Evolutionary conservation across 2,797 vertebrate species (phyloP), one percentile per base, ranked within the genome.

Genomic region (Menidia menidia): DNA sequence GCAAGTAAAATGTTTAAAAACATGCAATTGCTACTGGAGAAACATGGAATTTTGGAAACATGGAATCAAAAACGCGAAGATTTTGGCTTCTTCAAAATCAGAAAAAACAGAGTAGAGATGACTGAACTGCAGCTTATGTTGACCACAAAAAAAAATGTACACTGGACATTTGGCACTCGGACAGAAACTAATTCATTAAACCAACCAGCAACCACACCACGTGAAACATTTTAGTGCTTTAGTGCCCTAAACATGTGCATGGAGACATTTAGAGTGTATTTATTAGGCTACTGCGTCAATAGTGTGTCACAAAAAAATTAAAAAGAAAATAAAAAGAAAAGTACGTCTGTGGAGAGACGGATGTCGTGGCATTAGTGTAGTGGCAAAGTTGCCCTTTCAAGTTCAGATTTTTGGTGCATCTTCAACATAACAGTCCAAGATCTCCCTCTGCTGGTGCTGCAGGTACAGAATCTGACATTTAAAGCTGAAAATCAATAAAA

Each of bases 141-240:
- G 80, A 81, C 64, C 64, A 73, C 48, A 31, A 55, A 82, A 68
- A 56, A 68, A 56, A 74, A 88, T 86, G 81, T 84, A 89, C 83
- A 87, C 2, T 2, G 69, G 19, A 74, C 65, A 57, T 89, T 90
- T 91, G 89, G 89, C 89, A 92, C 84, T 60, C 48, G 2, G 47
- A 72, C 35, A 81, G 5, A 68, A 72, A 68, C 55, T 45, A 75
- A 80, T 60, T 74, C 68, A 78, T 75, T 64, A 87, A 60, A 80
- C 71, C 62, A 60, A 74, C 81, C 61, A 39, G 10, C 8, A 39
- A 77, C n/a, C 56, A 73, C 68, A 81, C 70, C 63, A n/a, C 31
- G 77, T 81, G 77, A 83, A 32, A 14, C 44, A 82, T 14, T 48
- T 52, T 31, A 66, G 42, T 75, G 72, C 57, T 64, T 77, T 78